Evolutionary conservation across 1,140 invertebrate genomes (phyloP), one percentile per base, ranked within the genome.

Genomic region (Drosophila prosaltans): DNA sequence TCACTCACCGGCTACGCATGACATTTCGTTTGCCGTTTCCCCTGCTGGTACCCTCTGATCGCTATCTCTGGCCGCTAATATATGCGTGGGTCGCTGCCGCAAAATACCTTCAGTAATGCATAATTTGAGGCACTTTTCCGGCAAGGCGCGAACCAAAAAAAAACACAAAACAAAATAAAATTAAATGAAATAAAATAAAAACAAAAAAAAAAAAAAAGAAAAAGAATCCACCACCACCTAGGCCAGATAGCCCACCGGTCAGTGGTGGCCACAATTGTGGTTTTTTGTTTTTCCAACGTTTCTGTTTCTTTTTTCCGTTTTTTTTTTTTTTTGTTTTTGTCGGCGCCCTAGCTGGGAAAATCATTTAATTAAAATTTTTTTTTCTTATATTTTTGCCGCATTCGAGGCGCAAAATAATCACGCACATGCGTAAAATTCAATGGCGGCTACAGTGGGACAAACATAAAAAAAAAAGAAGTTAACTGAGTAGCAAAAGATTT

Each of bases 351-450:
- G 77, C 80, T 83, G 84, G 84, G 84, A 88, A 88, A 84, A 88
- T 84, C 84, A 88, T 88, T 88, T 88, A 88, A 88, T 88, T 88
- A 88, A 78, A 84, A 88, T 88, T 88, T 89, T 88, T 36, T 32
- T 32, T 32, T 36, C 7, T 16, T 16, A 21, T n/a, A 2, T 21
- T 36, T 58, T 81, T 64, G 76, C 64, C 82, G 80, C 74, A 72
- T 83, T 74, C 76, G 70, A 86, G 83, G 83, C 84, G 80, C 85
- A 88, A 88, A 86, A 88, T 83, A 89, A 88, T 88, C 84, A 88
- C 84, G 84, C 84, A 88, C 78, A 88, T 88, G 80, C 79, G 76
- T 82, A 54, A 61, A 74, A 57, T 41, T 74, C 9, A 28, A 73
- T 73, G 48, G 66, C 16, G 30, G 36, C 2, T 40, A 78, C 78